Evolutionary conservation across 2,797 vertebrate species (phyloP).

Genomic region (Emydoidea blandingii): DNA sequence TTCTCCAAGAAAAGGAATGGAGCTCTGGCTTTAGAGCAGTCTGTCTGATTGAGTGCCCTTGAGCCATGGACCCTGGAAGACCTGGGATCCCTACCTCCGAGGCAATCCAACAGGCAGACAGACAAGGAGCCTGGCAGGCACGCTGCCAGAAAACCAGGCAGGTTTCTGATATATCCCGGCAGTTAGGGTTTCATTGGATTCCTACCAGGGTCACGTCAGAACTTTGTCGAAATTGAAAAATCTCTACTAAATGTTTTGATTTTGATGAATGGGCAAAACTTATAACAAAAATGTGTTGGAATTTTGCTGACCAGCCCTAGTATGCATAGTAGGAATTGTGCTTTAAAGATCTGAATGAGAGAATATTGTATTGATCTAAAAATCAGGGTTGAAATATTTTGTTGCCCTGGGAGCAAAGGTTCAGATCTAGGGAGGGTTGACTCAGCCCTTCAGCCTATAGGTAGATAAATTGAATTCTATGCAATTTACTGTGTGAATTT

Average conservation of each 20-base stretch:
- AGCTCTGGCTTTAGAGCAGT: background rate
- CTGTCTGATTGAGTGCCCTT: background rate
- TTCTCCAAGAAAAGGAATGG: background rate
- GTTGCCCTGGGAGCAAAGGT: background rate
- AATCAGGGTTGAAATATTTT: background rate
- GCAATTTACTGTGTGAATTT: background rate
- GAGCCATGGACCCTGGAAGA: background rate
- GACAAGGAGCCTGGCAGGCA: background rate
- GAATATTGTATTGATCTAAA: background rate
- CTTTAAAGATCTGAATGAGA: background rate
- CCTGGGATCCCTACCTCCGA: background rate
- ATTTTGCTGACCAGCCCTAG: background rate
- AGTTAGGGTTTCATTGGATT: background rate
- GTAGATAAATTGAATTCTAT: background rate
- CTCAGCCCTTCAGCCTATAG: background rate
- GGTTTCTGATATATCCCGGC: background rate
- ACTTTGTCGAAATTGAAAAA: background rate
- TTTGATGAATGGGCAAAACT: background rate
- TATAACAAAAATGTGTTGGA: background rate
- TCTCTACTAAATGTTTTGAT: background rate
- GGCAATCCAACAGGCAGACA: background rate
- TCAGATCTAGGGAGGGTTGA: background rate
- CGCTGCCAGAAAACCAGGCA: background rate
- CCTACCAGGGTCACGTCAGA: background rate
- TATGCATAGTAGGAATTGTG: accelerated